Percentiles rank a stretch among this genome's conserved stretches.
Conservation (phyloP, 2,888 invertebrate genomes). For the Amphimallon solstitiale region DNA sequence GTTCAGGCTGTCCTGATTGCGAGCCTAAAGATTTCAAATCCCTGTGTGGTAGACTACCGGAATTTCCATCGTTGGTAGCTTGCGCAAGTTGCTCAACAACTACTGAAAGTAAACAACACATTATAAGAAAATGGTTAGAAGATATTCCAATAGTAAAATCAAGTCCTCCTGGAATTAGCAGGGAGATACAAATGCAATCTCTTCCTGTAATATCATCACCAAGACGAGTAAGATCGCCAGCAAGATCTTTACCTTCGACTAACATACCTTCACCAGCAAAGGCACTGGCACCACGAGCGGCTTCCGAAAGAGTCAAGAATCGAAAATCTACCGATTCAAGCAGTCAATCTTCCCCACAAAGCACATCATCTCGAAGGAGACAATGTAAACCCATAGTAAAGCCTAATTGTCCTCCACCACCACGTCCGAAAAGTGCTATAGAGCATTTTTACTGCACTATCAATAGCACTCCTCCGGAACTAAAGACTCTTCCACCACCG, state of each 20-base stretch:
- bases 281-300: constrained; percentile 51
- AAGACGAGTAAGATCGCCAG: constrained; percentile 55
- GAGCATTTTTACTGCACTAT: constrained; percentile 37
- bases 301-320: constrained; percentile 46
- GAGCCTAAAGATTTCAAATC: constrained; percentile 60
- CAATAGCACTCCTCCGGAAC: constrained; percentile 4
- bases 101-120: constrained; percentile 77
- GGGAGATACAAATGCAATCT: constrained; percentile 16
- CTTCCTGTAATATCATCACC: constrained; percentile 24
- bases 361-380: neutral
- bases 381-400: constrained; percentile 46
- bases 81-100: constrained; percentile 68
- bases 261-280: constrained; percentile 47
- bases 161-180: neutral
- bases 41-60: constrained; percentile 61
- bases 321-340: constrained; percentile 30
- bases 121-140: constrained; percentile 80
- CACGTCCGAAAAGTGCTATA: constrained; percentile 59
- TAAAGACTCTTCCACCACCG: constrained; percentile 59
- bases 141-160: constrained; percentile 69
- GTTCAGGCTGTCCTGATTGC: constrained; percentile 76
- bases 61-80: constrained; percentile 62
- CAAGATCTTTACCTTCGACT: constrained; percentile 56
- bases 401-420: constrained; percentile 59
- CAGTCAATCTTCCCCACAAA: neutral